Evolutionary conservation across 1,140 invertebrate genomes (phyloP), one percentile per base, ranked within the genome.

Genomic region (Panagrolaimus sp.): DNA sequence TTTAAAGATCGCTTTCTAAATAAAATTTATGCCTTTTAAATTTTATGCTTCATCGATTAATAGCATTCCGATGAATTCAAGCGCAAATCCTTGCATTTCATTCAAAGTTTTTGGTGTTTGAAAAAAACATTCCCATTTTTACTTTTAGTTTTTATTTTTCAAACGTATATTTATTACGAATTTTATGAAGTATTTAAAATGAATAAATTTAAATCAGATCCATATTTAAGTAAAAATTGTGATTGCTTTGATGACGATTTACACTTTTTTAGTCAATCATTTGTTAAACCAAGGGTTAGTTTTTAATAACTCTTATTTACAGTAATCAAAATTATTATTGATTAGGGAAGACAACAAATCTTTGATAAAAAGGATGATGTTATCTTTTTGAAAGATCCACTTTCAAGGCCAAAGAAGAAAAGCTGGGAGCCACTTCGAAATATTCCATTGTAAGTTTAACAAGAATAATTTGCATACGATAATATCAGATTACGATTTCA

Each of bases 281-380:
- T 71, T 45, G 9, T 6, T 9, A 28, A 38, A 17, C 47, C 21
- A 26, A 21, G 52, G 28, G 43, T 14, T 73, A 72, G 52, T 52
- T 71, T 14, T 45, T 3, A 70, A 45, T 48, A 15, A 3, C 1
- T 12, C 0, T 15, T 6, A 21, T 66, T 66, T 24, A 24, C 4
- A 43, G 1, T 63, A n/a, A 14, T 64, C 43, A 45, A 44, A 21
- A 17, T 64, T 44, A 15, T 28, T 71, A 9, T 38, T 26, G 12
- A 38, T 65, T 28, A 44, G 38, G 68, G 38, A 32, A 28, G 63
- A 24, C 65, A 26, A 14, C 69, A 47, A 47, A 28, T 43, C 5
- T 72, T 72, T 43, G 70, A 72, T 15, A 71, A 71, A 48, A 71
- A 73, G 38, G 70, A 71, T 24, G 26, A 43, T 32, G 70, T 52